Evolutionary conservation across 2,797 vertebrate species (phyloP), one percentile per base, ranked within the genome.

Genomic region (Anolis apletophallus): DNA sequence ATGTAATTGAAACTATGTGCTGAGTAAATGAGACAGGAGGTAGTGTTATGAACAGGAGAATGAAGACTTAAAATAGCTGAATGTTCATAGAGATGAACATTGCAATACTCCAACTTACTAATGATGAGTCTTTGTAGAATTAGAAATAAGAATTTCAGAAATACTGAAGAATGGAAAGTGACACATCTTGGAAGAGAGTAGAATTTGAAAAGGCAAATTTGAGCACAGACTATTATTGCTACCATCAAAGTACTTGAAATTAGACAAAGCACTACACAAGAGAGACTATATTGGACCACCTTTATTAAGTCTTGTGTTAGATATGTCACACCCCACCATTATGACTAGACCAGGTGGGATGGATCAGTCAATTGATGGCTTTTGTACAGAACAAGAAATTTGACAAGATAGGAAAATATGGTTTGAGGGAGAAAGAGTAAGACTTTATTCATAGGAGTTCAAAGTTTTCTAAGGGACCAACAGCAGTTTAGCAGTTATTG

Each of bases 81-180:
- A 74, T 67, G 11, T n/a, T 9, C 21, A 80, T 32, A 80, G 69
- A 40, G 36, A 67, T 36, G 34, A 68, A 34, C 34, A 81, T 57
- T 75, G 17, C 32, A 40, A 1, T 86, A 75, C 32, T 84, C 19
- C 59, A 54, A 6, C 21, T 68, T 75, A 81, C 26, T 61, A 75
- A 68, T 68, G 23, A 55, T 32, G 59, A 68, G 34, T 11, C 40
- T 50, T 26, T 73, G 19, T 64, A 26, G 36, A 72, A 68, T 26
- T 21, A 69, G 34, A n/a, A 23, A 40, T 67, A 72, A 76, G 50
- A 57, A 57, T 76, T 68, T 32, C 52, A 68, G 59, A 87, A 82
- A 76, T 76, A 69, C 9, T 46, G 72, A 86, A 64, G 19, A 64
- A 34, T 64, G n/a, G 40, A 76, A 54, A 84, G 13, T 81, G 34